Conservation (phyloP, 2,888 invertebrate genomes). For the Metacarcinus magister region DNA sequence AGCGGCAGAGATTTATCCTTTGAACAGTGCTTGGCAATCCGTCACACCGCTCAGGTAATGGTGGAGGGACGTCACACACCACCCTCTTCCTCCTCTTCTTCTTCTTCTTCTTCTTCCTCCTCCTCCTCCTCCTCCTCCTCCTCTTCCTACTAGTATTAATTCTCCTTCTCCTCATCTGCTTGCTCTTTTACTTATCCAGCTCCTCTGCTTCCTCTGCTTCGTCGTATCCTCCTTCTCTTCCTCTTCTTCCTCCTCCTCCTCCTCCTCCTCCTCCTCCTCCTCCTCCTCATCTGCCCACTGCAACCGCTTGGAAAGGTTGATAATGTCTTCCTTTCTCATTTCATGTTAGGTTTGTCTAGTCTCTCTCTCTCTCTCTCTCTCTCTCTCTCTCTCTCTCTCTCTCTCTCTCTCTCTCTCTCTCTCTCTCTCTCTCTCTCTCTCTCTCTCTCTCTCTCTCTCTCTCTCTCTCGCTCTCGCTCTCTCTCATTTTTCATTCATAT, state of each 20-base stretch:
- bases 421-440: too few relatives aligned
- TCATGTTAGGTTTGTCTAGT: too few relatives aligned
- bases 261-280: not conserved
- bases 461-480: too few relatives aligned
- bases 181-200: too few relatives aligned
- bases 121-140: not conserved
- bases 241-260: not conserved
- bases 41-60: not conserved
- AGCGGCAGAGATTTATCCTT: conserved; percentile 5
- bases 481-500: too few relatives aligned
- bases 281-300: not conserved
- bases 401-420: too few relatives aligned
- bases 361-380: too few relatives aligned
- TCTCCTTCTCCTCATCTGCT: not conserved
- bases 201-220: not conserved
- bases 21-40: not conserved
- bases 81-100: not conserved
- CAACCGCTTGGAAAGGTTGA: too few relatives aligned
- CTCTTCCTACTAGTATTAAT: not conserved
- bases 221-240: not conserved
- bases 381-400: too few relatives aligned
- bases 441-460: too few relatives aligned
- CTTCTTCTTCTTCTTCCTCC: not conserved
- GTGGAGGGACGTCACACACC: conserved; percentile 4
- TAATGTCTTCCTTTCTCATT: too few relatives aligned